Percentiles rank a stretch among this genome's conserved stretches.
phyloP scores from a whole-genome alignment of 2,888 invertebrate species.

The Drosophila paucipuncta region DNA sequence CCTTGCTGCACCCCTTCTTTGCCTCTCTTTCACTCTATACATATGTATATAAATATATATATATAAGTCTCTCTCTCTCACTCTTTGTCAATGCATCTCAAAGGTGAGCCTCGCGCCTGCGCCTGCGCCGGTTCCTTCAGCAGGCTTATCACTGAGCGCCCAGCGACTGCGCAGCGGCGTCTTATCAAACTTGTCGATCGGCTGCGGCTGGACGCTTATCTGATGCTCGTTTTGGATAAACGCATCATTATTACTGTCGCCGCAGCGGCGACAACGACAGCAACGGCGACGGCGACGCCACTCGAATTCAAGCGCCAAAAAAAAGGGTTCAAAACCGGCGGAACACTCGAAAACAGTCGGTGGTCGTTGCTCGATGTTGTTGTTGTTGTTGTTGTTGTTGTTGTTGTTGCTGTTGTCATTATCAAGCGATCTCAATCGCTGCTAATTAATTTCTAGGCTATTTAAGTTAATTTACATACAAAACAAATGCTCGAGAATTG shows the following conservation, averaged over 20 bases:
- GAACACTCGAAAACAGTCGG: slow-evolving; percentile 59
- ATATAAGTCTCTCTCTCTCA: neutral
- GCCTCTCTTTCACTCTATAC: neutral
- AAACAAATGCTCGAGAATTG: slow-evolving; percentile 61
- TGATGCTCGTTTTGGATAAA: slow-evolving; percentile 83
- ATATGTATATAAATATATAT: neutral
- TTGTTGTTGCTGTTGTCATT: slow-evolving; percentile 59
- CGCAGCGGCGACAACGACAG: slow-evolving; percentile 57
- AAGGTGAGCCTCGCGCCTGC: neutral
- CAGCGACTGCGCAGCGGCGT: slow-evolving; percentile 53
- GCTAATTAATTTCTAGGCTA: slow-evolving; percentile 81
- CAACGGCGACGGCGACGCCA: slow-evolving; percentile 30
- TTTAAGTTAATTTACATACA: slow-evolving; percentile 80
- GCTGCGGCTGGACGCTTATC: slow-evolving; percentile 70
- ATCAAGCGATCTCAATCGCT: slow-evolving; percentile 79
- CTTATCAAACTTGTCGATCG: slow-evolving; percentile 82
- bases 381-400: slow-evolving; percentile 13
- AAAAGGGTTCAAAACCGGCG: slow-evolving; percentile 51
- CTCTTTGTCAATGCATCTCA: neutral
- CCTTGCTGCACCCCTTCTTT: slow-evolving; percentile 9
- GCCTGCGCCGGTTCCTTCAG: slow-evolving; percentile 14
- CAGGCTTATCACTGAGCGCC: slow-evolving; percentile 58
- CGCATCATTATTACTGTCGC: slow-evolving; percentile 82
- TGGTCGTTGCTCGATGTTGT: slow-evolving; percentile 21
- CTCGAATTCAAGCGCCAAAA: slow-evolving; percentile 46